These are phyloP conservation scores for Drosophila hamatofila DNA, from an alignment of 2,888 invertebrate genomes.

Conservation along the genomic window DNA sequence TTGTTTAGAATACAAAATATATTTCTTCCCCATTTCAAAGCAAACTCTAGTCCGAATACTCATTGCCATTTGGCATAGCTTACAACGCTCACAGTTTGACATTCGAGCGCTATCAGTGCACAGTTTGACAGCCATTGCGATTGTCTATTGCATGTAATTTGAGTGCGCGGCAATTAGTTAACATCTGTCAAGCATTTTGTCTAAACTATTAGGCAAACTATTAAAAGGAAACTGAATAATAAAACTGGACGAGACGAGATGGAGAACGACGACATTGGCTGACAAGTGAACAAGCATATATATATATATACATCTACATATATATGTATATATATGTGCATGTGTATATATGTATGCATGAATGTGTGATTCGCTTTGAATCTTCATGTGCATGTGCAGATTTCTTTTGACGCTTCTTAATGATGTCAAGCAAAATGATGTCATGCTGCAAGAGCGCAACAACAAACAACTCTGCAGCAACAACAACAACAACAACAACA, in stretches of 20 bases:
- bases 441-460: constrained; percentile 79
- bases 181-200: constrained; percentile 74
- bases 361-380: constrained; percentile 39
- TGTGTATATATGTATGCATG: constrained; percentile 43
- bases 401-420: constrained; percentile 58
- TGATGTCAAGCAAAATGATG: constrained; percentile 77
- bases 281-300: neutral
- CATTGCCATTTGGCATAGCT: neutral
- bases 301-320: neutral
- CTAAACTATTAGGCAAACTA: constrained; percentile 69
- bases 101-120: constrained; percentile 5
- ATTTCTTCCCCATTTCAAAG: neutral
- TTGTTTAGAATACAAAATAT: neutral
- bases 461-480: constrained; percentile 36
- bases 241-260: neutral
- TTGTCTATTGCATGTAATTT: constrained; percentile 54
- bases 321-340: neutral
- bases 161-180: constrained; percentile 77
- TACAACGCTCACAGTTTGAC: constrained; percentile 3
- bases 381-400: constrained; percentile 64
- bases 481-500: constrained; percentile 23
- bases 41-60: neutral
- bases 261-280: constrained; percentile 18
- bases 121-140: constrained; percentile 41
- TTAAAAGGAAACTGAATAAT: constrained; percentile 21